A percentile compares a stretch with the other conserved stretches of the same genome.
Conservation (phyloP, 2,113 vertebrate species). For the Pluvialis apricaria region DNA sequence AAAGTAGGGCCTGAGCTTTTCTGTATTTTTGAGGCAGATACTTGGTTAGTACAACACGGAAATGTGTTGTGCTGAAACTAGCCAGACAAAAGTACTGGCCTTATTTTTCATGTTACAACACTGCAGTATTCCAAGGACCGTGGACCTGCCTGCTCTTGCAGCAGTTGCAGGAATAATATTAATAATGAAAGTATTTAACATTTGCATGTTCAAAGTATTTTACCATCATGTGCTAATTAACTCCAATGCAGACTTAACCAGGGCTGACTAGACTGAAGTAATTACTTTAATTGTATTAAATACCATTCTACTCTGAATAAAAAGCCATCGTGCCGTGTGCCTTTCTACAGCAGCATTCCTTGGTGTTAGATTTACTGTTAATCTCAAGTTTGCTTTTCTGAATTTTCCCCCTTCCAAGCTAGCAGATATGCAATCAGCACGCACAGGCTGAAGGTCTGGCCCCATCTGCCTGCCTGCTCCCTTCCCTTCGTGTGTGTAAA, state of each 20-base stretch:
- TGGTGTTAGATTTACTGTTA: not conserved
- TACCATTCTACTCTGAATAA: not conserved
- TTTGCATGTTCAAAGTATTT: constrained; percentile 19
- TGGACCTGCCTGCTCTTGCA: not conserved
- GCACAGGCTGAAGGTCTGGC: not conserved
- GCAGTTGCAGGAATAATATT: not conserved
- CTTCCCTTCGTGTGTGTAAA: not conserved
- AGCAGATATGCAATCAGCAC: not conserved
- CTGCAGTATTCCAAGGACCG: not conserved
- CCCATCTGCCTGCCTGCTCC: not conserved
- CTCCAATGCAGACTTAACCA: not conserved
- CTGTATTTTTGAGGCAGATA: not conserved
- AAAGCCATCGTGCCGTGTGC: not conserved
- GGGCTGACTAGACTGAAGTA: constrained; percentile 3
- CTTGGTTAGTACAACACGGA: not conserved
- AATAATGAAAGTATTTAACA: constrained; percentile 17
- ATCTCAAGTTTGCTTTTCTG: not conserved
- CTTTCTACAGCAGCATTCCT: not conserved
- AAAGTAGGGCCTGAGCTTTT: not conserved
- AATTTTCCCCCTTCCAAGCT: not conserved
- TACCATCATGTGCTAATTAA: constrained; percentile 23
- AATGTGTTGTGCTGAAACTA: not conserved
- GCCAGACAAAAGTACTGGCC: not conserved
- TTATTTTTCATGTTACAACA: not conserved
- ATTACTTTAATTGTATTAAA: constrained; percentile 45